Evolutionary conservation across 2,113 vertebrate species (phyloP), one percentile per base, ranked within the genome.

Genomic region (Gasterosteus aculeatus): DNA sequence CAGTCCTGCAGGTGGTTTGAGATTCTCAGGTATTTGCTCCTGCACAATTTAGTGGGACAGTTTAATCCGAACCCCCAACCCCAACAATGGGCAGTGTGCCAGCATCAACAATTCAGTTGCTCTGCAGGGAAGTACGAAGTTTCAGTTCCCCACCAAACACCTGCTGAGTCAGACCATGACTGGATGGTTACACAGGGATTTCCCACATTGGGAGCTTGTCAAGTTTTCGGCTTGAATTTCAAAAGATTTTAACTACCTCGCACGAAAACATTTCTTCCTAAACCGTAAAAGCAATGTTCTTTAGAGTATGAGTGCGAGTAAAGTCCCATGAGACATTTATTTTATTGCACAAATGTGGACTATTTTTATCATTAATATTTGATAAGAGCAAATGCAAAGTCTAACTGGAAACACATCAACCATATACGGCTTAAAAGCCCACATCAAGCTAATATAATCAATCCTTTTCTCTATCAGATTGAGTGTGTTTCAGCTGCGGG

Each of bases 101-200:
- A 10, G 6, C 35, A 7, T 9, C 11, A 58, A 49, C 61, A 5
- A 3, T 22, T 4, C 26, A 22, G 14, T 14, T 3, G 35, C 31
- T 61, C 14, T 44, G 39, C n/a, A 73, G 46, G 72, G 78, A 80
- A 82, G 71, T 31, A 56, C 9, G 56, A 57, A 14, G 12, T 87
- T 79, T 80, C 57, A 82, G 38, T 82, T 87, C 72, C 56, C 31
- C n/a, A 26, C 19, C 0, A 62, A 76, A 57, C n/a, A 44, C n/a
- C 26, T 53, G 29, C 42, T 65, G 41, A 66, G 15, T 63, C 60
- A 78, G 39, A 47, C 72, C 15, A 0, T 57, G 19, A 58, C 26
- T n/a, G 22, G 33, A 29, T 58, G 60, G 18, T 74, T 16, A 59
- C n/a, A 1, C 22, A 41, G 11, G 42, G 19, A 61, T 75, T 70